Conservation (phyloP, 2,113 vertebrate species). For the Craseonycteris thonglongyai region DNA sequence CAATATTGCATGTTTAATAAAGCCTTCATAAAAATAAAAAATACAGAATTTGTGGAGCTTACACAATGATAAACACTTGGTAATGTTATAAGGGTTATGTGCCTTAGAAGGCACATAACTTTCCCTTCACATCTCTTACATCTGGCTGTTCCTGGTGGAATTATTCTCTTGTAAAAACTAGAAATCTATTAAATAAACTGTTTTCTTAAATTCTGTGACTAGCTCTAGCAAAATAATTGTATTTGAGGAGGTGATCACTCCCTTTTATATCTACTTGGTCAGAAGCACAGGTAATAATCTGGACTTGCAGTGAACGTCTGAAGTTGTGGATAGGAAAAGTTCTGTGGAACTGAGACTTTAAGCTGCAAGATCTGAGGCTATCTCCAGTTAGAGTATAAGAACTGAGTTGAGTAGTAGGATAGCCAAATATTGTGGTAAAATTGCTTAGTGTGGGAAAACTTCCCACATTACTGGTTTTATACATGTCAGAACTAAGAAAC, state of each 20-base stretch:
- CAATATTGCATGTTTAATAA: background rate
- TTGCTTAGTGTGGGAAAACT: background rate
- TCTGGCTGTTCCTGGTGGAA: background rate
- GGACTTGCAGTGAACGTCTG: background rate
- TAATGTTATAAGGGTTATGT: too few species aligned
- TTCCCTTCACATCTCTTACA: background rate
- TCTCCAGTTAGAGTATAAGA: background rate
- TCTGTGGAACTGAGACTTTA: background rate
- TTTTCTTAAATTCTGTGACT: background rate
- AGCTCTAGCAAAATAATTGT: background rate
- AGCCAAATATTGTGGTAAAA: background rate
- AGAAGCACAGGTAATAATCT: background rate
- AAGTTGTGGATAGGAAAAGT: too few species aligned
- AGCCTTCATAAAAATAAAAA: background rate
- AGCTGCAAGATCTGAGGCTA: background rate
- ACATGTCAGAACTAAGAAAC: background rate
- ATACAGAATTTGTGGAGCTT: background rate
- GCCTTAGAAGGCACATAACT: background rate
- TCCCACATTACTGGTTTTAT: background rate
- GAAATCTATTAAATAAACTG: background rate
- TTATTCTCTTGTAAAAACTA: background rate
- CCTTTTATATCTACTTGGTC: background rate
- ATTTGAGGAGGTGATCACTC: background rate
- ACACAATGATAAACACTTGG: background rate
- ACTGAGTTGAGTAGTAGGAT: background rate